Evolutionary conservation across 1,140 invertebrate genomes (phyloP).

Genomic region (Platyscapa corneri): DNA sequence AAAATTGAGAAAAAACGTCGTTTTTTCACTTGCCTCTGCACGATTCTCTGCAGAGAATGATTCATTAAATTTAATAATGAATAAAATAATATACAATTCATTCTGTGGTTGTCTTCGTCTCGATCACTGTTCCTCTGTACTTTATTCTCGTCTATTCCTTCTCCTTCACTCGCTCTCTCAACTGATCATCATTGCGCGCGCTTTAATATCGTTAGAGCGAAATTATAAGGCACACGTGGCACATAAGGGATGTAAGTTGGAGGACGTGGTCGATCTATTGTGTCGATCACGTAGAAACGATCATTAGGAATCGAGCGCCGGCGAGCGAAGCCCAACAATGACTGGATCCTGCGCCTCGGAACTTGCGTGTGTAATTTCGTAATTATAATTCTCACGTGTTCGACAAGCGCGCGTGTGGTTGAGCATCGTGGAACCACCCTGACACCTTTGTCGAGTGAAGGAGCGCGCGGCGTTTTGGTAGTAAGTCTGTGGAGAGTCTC

Average conservation of each 20-base stretch:
- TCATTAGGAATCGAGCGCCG: constrained; percentile 50
- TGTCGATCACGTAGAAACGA: constrained; percentile 49
- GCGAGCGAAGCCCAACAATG: constrained; percentile 18
- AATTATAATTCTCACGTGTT: constrained; percentile 52
- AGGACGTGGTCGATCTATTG: constrained; percentile 46
- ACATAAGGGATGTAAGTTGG: constrained; percentile 5
- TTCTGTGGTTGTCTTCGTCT: not conserved
- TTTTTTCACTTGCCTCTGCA: constrained; percentile 5
- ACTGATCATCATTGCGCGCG: constrained; percentile 35
- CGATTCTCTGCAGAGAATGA: not conserved
- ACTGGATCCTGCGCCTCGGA: constrained; percentile 1
- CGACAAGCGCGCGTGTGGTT: constrained; percentile 1
- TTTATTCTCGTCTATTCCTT: not conserved
- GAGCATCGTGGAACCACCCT: constrained; percentile 34
- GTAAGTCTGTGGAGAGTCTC: not conserved
- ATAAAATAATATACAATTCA: constrained; percentile 50
- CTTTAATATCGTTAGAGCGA: constrained; percentile 50
- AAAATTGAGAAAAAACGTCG: not conserved
- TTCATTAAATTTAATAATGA: constrained; percentile 38
- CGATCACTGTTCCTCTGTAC: not conserved
- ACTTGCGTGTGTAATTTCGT: constrained; percentile 49
- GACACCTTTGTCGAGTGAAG: constrained; percentile 19
- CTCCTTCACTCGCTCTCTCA: not conserved
- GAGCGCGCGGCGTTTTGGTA: not conserved
- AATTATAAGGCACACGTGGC: constrained; percentile 46